Evolutionary conservation across 2,797 vertebrate species (phyloP), one percentile per base, ranked within the genome.

Genomic region (Myiothlypis coronata): DNA sequence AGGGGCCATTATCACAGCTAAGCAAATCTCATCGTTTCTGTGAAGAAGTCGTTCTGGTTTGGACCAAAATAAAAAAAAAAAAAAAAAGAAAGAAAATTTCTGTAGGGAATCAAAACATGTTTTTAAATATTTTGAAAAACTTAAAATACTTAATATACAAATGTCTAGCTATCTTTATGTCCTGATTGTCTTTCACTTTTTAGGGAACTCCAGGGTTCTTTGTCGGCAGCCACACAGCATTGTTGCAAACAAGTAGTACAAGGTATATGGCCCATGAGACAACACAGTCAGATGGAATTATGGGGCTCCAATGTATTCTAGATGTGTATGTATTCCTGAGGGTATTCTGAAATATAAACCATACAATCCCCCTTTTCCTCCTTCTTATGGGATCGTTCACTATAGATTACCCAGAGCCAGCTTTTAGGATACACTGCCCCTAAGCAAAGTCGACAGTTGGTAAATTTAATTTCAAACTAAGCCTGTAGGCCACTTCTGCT

Each of bases 381-480:
- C 24, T 61, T 74, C 43, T 82, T 63, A 14, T 20, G 59, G 56
- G 14, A 7, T 89, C 23, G 6, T 22, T 93, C 52, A 32, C 23
- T 52, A 41, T 12, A 50, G 41, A 64, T 88, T 71, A 93, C 11
- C 28, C 49, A 83, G 44, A 83, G 41, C 3, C 35, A 88, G 41
- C 21, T 74, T 91, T 83, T 24, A n/a, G 60, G 26, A 80, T 41
- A 34, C 23, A 22, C n/a, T 69, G 5, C 34, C 85, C 47, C 44
- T 86, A 68, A 93, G 15, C 8, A 49, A 59, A 85, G 41, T 68
- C 0, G 1, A 83, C 39, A 64, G 43, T 1, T 72, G 39, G 71
- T 39, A 74, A 77, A 90, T 83, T 72, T 41, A 53, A 24, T 65
- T 95, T 90, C 68, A 56, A 70, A 47, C 28, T 34, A 61, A 80